Conservation (phyloP, 2,113 vertebrate genomes). For the Ceratotherium simum region DNA sequence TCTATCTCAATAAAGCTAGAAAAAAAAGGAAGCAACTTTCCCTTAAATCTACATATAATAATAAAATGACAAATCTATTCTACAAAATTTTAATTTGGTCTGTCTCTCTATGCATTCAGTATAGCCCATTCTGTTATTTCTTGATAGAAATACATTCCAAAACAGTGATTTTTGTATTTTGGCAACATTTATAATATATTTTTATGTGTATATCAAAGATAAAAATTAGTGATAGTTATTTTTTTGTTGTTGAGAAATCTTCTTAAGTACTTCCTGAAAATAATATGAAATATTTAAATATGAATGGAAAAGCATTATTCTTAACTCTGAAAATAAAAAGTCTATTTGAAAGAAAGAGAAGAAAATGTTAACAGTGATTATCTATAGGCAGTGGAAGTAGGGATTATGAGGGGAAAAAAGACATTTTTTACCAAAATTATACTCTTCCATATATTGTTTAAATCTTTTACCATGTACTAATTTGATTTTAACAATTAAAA, state of each 20-base stretch:
- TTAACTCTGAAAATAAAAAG: not conserved
- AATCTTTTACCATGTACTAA: not conserved
- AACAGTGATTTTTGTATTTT: not conserved
- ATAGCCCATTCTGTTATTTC: not conserved
- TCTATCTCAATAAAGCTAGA: not conserved
- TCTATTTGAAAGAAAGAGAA: not conserved
- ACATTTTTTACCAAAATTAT: conserved; percentile 1
- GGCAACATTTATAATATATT: not conserved
- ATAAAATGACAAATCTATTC: not conserved
- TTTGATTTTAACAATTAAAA: conserved; percentile 26
- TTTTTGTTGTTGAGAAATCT: not conserved
- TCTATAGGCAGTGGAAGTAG: not conserved
- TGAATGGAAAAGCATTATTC: not conserved
- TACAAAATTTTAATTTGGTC: not conserved
- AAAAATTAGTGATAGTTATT: not conserved
- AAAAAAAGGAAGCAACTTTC: not conserved
- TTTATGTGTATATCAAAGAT: not conserved
- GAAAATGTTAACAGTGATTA: not conserved
- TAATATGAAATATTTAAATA: conserved; percentile 44
- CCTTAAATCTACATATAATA: not conserved
- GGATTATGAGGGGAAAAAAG: not conserved
- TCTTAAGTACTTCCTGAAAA: not conserved
- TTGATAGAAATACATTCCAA: not conserved
- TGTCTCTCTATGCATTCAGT: not conserved
- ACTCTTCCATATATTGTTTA: not conserved